phyloP scores from a whole-genome alignment of 2,797 vertebrate species.

The Enteromius fasciolatus region DNA sequence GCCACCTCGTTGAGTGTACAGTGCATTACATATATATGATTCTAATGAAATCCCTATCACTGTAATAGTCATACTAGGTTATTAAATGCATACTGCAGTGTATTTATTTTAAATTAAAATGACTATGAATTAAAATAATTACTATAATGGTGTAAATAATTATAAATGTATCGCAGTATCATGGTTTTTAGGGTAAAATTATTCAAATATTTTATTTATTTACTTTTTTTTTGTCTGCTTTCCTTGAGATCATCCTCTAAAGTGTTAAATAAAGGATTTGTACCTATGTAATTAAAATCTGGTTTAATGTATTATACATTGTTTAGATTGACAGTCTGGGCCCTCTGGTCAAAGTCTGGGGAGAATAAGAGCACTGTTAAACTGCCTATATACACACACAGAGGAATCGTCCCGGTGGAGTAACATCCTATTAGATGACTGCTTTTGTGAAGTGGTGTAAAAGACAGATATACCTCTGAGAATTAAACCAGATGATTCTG shows the following conservation, averaged over 20 bases:
- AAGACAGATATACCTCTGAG: constrained; percentile 26
- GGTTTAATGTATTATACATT: constrained; percentile 7
- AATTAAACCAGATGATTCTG: constrained; percentile 34
- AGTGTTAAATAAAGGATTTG: constrained; percentile 1
- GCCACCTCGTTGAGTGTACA: no score
- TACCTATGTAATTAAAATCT: constrained; percentile 28
- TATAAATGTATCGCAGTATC: neutral
- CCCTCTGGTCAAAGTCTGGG: constrained; percentile 21
- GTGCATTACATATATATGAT: no score
- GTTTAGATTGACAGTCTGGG: constrained; percentile 26
- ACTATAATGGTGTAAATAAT: no score
- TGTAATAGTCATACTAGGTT: neutral
- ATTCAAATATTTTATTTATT: no score
- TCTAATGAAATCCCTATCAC: neutral
- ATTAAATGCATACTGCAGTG: neutral
- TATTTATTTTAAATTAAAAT: neutral
- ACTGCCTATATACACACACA: constrained; percentile 10
- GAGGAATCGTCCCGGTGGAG: constrained; percentile 16
- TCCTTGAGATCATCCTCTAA: neutral
- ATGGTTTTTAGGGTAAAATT: neutral
- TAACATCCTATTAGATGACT: constrained; percentile 24
- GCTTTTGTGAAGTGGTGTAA: constrained; percentile 36
- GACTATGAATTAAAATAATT: neutral
- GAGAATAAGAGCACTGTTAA: constrained; percentile 27
- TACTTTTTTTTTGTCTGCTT: neutral